These are phyloP conservation scores for Subacronicta megacephala DNA, from an alignment of 2,888 invertebrate species.

Conservation along the genomic window DNA sequence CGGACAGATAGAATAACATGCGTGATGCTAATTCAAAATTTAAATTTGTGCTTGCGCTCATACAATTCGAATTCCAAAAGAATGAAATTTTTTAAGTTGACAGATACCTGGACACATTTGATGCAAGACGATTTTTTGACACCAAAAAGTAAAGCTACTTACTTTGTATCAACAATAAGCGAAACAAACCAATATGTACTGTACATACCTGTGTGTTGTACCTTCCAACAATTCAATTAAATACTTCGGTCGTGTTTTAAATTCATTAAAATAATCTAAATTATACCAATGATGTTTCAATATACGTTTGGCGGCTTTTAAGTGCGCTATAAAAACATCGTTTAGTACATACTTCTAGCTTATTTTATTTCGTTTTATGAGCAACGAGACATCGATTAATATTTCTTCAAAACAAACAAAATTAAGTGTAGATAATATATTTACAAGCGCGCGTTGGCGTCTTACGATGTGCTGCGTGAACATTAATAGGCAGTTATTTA, in stretches of 20 bases:
- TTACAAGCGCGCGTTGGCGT: conserved; percentile 35
- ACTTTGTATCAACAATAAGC: background rate
- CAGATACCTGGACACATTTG: conserved; percentile 60
- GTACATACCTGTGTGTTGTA: background rate
- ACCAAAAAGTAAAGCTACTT: conserved; percentile 9
- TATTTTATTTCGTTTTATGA: conserved; percentile 28
- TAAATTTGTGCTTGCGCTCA: conserved; percentile 71
- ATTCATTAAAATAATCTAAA: conserved; percentile 43
- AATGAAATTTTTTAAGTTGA: conserved; percentile 67
- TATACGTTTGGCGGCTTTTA: conserved; percentile 23
- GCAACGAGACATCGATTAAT: conserved; percentile 31
- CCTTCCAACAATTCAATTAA: conserved; percentile 12
- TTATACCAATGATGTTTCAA: conserved; percentile 29
- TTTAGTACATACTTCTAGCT: conserved; percentile 26
- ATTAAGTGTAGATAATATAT: conserved; percentile 31
- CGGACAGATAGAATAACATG: conserved; percentile 73
- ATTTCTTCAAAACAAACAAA: conserved; percentile 36
- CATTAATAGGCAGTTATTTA: conserved; percentile 46
- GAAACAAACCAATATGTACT: background rate
- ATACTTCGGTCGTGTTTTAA: conserved; percentile 26
- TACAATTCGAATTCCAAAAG: conserved; percentile 72
- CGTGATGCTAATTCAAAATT: conserved; percentile 83
- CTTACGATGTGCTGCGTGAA: conserved; percentile 39
- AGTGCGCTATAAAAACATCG: conserved; percentile 26
- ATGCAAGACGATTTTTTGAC: conserved; percentile 41